These are phyloP conservation scores for Lamproptera curius DNA, from an alignment of 2,888 invertebrate genomes.

Conservation along the genomic window DNA sequence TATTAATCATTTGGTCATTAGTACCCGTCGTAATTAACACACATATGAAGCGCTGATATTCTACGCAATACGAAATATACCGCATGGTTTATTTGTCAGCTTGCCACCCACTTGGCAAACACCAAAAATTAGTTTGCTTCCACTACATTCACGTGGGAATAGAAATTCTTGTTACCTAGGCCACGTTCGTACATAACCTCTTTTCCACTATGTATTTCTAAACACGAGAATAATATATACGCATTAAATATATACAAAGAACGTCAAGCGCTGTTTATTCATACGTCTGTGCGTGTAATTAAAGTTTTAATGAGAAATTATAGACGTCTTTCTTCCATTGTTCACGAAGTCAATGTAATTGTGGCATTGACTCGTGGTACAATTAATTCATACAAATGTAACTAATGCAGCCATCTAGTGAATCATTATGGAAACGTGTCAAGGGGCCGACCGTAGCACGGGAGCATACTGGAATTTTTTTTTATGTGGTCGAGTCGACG, in stretches of 20 bases:
- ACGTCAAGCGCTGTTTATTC: no score
- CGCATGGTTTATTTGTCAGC: conserved; percentile 32
- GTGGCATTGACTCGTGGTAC: conserved; percentile 16
- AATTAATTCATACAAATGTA: conserved; percentile 34
- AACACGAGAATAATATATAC: no score
- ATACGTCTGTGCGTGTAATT: no score
- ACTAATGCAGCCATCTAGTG: conserved; percentile 50
- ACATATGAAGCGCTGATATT: conserved; percentile 2
- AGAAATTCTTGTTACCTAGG: conserved; percentile 7
- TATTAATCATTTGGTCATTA: no score
- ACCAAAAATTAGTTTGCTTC: conserved; percentile 55
- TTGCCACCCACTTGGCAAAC: conserved; percentile 36
- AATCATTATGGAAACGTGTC: conserved; percentile 59
- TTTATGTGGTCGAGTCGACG: conserved; percentile 15
- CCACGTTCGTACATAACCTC: not conserved
- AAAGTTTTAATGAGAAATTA: no score
- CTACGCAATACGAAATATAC: conserved; percentile 25
- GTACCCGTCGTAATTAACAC: no score
- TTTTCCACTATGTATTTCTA: conserved; percentile 1
- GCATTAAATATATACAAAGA: no score
- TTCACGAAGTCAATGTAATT: no score
- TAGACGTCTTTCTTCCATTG: no score
- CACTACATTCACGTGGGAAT: conserved; percentile 22
- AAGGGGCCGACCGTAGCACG: conserved; percentile 39
- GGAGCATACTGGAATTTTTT: conserved; percentile 13